Evolutionary conservation across 2,797 vertebrate genomes (phyloP).

Genomic region (Gymnothorax javanicus): DNA sequence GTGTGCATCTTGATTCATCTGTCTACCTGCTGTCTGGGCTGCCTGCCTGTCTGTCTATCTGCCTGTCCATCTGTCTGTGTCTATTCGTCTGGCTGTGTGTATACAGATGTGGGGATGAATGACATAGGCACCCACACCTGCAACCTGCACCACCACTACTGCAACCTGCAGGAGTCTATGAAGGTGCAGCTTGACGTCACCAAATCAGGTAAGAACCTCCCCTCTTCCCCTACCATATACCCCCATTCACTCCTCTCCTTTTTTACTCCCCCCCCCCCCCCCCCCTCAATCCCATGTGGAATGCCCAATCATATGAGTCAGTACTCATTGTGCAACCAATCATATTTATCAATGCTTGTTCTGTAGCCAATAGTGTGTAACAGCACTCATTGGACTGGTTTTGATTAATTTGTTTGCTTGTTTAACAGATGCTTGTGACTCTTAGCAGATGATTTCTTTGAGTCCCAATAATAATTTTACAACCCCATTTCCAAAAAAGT

Average conservation of each 20-base stretch:
- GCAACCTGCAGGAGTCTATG: slow-evolving; percentile 85
- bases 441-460: too few relatives aligned
- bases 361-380: too few relatives aligned
- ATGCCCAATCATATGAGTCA: too few relatives aligned
- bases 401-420: not conserved
- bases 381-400: not conserved
- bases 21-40: not conserved
- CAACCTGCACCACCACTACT: slow-evolving; percentile 96
- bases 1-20: slow-evolving; percentile 46
- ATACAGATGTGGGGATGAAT: slow-evolving; percentile 72
- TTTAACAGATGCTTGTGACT: too few relatives aligned
- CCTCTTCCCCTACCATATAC: too few relatives aligned
- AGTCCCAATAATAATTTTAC: too few relatives aligned
- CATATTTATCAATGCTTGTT: too few relatives aligned
- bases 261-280: not conserved
- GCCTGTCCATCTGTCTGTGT: not conserved
- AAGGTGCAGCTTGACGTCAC: slow-evolving; percentile 83
- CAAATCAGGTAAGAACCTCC: slow-evolving; percentile 75
- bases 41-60: too few relatives aligned
- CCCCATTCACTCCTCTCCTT: not conserved
- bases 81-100: slow-evolving; percentile 8
- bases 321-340: too few relatives aligned
- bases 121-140: slow-evolving; percentile 91
- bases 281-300: not conserved
- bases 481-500: too few relatives aligned